A percentile compares a stretch with the other conserved stretches of the same genome.
Conservation (phyloP, 2,888 invertebrate genomes). For the Morinoia aosen region DNA sequence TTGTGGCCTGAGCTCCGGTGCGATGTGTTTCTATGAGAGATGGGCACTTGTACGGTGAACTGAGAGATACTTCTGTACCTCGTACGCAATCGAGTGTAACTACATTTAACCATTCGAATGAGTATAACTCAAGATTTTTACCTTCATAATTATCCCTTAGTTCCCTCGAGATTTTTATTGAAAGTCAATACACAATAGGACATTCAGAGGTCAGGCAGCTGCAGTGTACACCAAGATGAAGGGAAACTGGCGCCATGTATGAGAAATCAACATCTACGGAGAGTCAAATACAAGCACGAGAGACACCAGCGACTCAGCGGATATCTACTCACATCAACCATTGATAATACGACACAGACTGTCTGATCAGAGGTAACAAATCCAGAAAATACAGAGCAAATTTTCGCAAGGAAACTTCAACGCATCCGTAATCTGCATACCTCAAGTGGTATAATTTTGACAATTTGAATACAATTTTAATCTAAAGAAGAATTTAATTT, state of each 20-base stretch:
- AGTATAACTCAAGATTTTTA: neutral
- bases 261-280: neutral
- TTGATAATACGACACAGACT: neutral
- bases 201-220: neutral
- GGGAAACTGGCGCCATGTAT: neutral
- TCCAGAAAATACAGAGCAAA: neutral
- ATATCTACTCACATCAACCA: conserved; percentile 14
- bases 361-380: neutral
- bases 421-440: neutral
- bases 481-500: neutral
- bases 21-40: neutral
- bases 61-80: neutral
- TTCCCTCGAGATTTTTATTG: neutral
- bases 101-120: neutral
- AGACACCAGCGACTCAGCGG: neutral
- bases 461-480: neutral
- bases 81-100: too few species aligned
- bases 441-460: neutral
- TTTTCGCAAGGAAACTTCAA: neutral
- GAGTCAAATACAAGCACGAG: neutral
- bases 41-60: neutral
- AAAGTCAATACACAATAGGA: neutral
- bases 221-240: neutral
- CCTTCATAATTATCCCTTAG: neutral
- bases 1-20: neutral